Conservation (phyloP, 2,888 invertebrate species). For the Parnassius apollo region DNA sequence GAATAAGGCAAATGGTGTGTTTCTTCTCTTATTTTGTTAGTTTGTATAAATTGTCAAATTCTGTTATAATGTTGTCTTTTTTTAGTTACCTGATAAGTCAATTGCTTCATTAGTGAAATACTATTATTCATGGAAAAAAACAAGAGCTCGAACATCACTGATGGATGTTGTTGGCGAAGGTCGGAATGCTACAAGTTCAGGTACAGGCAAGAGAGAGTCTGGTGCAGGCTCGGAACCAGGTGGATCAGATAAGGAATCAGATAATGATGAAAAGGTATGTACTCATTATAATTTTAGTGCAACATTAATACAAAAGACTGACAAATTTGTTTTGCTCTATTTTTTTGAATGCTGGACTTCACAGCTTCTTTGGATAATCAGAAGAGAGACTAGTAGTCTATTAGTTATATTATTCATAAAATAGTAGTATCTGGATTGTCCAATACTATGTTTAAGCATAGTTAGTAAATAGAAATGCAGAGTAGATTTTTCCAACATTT, state of each 20-base stretch:
- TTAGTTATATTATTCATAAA: background rate
- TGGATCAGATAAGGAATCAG: slow-evolving; percentile 92
- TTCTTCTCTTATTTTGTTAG: slow-evolving; percentile 16
- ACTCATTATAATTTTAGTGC: slow-evolving; percentile 6
- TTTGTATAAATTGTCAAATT: slow-evolving; percentile 20
- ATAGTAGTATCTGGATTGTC: slow-evolving; percentile 75
- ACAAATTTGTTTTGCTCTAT: slow-evolving; percentile 28
- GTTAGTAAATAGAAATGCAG: slow-evolving; percentile 68
- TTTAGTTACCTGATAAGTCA: slow-evolving; percentile 96
- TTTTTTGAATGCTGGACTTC: slow-evolving; percentile 35
- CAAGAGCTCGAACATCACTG: slow-evolving; percentile 93
- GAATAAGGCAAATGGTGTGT: slow-evolving; percentile 97
- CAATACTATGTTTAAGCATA: slow-evolving; percentile 46
- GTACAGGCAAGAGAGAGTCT: slow-evolving; percentile 85
- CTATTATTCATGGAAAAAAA: slow-evolving; percentile 99
- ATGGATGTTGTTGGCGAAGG: slow-evolving; percentile 93
- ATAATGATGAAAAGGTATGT: slow-evolving; percentile 94
- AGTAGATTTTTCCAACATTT: slow-evolving; percentile 45
- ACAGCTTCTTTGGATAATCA: slow-evolving; percentile 42
- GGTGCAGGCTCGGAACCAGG: slow-evolving; percentile 90
- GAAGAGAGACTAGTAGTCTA: no score
- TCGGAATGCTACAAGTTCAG: slow-evolving; percentile 85
- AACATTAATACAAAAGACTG: slow-evolving; percentile 12
- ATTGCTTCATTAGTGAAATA: slow-evolving; percentile 98
- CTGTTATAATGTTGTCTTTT: slow-evolving; percentile 25